A percentile compares a stretch with the other conserved stretches of the same genome.
phyloP scores from a whole-genome alignment of 2,113 vertebrate species.

The Helogale parvula region DNA sequence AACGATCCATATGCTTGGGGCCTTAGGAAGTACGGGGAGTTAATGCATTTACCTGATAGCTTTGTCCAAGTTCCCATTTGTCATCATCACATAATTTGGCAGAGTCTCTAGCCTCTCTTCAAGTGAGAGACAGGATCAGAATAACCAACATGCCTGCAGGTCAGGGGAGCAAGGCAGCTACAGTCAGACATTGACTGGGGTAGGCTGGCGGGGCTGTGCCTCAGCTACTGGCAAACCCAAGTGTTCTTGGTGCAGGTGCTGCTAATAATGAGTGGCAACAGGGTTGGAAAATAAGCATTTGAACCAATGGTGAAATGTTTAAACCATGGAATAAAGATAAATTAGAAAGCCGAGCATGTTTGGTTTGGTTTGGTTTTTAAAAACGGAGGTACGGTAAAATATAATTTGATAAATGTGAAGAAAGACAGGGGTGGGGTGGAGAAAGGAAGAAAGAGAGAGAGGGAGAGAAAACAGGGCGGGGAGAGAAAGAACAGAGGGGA shows the following conservation, averaged over 20 bases:
- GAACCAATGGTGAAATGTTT: neutral
- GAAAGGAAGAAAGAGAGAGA: neutral
- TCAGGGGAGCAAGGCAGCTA: neutral
- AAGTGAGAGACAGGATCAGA: slow-evolving; percentile 57
- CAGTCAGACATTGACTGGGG: neutral
- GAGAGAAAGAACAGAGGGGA: neutral
- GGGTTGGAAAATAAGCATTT: neutral
- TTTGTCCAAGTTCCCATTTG: slow-evolving; percentile 61
- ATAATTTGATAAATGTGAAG: neutral
- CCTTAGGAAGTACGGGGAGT: slow-evolving; percentile 33
- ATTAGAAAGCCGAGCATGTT: neutral
- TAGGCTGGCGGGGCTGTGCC: neutral
- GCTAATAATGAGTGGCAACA: neutral
- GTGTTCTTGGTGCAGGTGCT: neutral
- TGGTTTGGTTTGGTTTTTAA: neutral
- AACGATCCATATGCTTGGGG: slow-evolving; percentile 52
- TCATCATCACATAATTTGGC: slow-evolving; percentile 73
- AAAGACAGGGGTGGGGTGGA: neutral
- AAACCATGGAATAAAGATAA: neutral
- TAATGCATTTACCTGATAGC: slow-evolving; percentile 56
- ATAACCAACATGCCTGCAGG: slow-evolving; percentile 32
- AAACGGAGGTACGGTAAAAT: neutral
- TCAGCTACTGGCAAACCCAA: neutral
- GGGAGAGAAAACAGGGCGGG: accelerated
- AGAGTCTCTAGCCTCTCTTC: slow-evolving; percentile 59